Base-by-base conservation (phyloP, 2,113 vertebrate genomes). In the Anhinga rufa region DNA sequence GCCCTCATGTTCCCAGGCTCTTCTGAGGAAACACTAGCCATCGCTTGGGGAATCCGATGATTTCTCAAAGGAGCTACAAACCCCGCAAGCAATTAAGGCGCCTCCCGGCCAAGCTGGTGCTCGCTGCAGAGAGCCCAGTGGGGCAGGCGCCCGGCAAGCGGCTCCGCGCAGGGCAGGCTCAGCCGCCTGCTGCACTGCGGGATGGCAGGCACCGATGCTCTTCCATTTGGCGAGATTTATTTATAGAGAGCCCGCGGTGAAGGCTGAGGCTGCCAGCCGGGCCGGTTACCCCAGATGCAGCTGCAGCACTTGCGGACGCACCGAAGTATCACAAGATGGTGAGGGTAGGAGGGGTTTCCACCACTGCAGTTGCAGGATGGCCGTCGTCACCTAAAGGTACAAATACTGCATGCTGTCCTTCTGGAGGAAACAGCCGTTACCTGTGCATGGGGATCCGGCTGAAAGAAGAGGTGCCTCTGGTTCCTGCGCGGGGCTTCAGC, bases 251-350 rank as follows among this genome's bases (percentile, higher is more conserved):
- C 6, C 70, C 8, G 2, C 15, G 18, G 66, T 0, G 0, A 72
- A 51, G 24, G n/a, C 60, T 31, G 60, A 17, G 83, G 65, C 2
- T 86, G 44, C 58, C 82, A 75, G 74, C 60, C 34, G 78, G 49
- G 68, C 58, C 58, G 75, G 38, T 9, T 9, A 38, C 40, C 76
- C 68, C 72, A 15, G 20, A 5, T 9, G 51, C 83, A 86, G 72
- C 94, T 60, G 81, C 1, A 0, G 32, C 46, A 32, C 69, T 29
- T 29, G 20, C 0, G 0, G 54, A 64, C 2, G 1, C 17, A 6
- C 21, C 25, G 0, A 57, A 68, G 52, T 2, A 7, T 17, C n/a
- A 22, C 26, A 7, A 19, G 54, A 10, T 2, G 9, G 22, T 6
- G 38, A 83, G 26, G 26, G 32, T 5, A 44, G 17, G 4, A 28